Base-by-base conservation (phyloP, 2,797 vertebrate species). In the Bradypodion ventrale region DNA sequence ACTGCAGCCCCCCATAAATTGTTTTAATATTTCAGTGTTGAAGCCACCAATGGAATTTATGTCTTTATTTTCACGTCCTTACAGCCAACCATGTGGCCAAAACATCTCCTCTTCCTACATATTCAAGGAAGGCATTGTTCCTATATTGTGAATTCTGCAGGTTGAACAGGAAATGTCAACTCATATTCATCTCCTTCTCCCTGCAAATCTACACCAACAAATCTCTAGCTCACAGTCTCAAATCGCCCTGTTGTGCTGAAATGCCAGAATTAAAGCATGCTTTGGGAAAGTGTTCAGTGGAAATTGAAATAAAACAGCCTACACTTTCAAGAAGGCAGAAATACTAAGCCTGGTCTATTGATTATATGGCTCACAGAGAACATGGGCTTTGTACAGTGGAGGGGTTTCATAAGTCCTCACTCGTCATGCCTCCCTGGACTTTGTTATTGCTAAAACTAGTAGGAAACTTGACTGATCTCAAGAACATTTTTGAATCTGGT, bases 391-490 rank as follows among this genome's bases (percentile, higher is more conserved):
- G 63, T 42, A 7, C 1, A 25, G 5, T 66, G 66, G 63, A 81
- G 27, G 79, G 83, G 66, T 56, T n/a, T 49, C 89, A 80, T 63
- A 29, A 85, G 12, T 21, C 21, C 13, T 32, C 8, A 83, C 63
- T 77, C 87, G 59, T 79, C 44, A 81, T 66, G 27, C 59, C 89
- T 19, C 79, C 66, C 15, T 52, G 56, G 59, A 56, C 37, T 73
- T 73, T 66, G 80, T 56, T 87, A 65, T 84, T 88, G 75, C 74
- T 78, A 74, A 37, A 65, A 65, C 75, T 44, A 40, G 23, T 80
- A 32, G 77, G 44, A 63, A 65, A 65, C 66, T 75, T 91, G 85
- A n/a, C 87, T 88, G 84, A 89, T 77, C 74, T 89, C 78, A 79
- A 35, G 66, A 78, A 73, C 19, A 42, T 73, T 65, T 42, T 16